Conservation (phyloP, 1,140 invertebrate species). For the Phocides pigmalion region DNA sequence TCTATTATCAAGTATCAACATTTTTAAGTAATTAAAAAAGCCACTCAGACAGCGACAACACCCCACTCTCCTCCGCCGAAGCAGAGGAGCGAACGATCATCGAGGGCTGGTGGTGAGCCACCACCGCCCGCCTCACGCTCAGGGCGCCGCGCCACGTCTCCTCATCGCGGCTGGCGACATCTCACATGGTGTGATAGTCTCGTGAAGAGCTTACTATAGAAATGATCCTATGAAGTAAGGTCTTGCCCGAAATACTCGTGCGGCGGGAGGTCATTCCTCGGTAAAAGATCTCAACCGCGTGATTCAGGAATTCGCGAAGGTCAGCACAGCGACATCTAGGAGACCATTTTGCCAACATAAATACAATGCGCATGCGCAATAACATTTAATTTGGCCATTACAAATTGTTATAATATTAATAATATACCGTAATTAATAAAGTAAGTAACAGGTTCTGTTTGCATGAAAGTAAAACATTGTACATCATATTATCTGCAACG, state of each 20-base stretch:
- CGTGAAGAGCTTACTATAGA: too few relatives aligned
- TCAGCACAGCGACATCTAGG: too few relatives aligned
- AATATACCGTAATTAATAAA: too few relatives aligned
- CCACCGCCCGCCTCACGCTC: slow-evolving; percentile 37
- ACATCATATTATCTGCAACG: too few relatives aligned
- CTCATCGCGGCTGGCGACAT: slow-evolving; percentile 11
- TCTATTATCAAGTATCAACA: too few relatives aligned
- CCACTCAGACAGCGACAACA: slow-evolving; percentile 38
- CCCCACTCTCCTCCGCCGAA: slow-evolving; percentile 23
- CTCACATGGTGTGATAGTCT: too few relatives aligned
- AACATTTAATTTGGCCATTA: too few relatives aligned
- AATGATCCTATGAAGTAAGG: too few relatives aligned
- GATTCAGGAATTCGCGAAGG: background rate
- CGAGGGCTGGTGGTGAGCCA: slow-evolving; percentile 31
- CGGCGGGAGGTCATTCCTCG: background rate
- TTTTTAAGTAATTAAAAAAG: slow-evolving; percentile 9
- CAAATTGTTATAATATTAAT: too few relatives aligned
- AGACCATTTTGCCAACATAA: background rate
- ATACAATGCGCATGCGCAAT: background rate
- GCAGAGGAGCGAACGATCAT: slow-evolving; percentile 35
- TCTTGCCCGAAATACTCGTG: background rate
- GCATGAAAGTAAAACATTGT: too few relatives aligned
- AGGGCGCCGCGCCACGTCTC: slow-evolving; percentile 26
- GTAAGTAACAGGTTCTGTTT: too few relatives aligned
- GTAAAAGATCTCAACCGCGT: slow-evolving; percentile 4